Conservation (phyloP, 2,888 invertebrate species). For the Rhagonycha fulva region DNA sequence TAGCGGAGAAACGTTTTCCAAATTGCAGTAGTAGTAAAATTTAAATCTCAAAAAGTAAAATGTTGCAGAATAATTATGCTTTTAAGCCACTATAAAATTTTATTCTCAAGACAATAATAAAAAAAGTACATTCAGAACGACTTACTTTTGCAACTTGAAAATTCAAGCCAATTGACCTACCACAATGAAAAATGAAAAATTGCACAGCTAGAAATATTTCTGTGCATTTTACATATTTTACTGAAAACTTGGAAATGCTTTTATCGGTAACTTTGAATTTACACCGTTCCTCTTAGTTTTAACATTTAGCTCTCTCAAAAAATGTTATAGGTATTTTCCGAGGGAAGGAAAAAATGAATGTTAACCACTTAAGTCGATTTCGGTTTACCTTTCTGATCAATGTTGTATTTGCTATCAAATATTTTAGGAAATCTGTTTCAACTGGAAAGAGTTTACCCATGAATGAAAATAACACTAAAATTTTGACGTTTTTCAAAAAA, state of each 20-base stretch:
- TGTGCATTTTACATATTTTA: neutral
- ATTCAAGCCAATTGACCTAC: conserved; percentile 1
- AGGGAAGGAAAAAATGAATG: neutral
- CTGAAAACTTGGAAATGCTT: conserved; percentile 18
- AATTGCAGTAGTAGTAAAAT: neutral
- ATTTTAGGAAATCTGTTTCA: neutral
- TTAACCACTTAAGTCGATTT: neutral
- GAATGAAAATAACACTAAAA: neutral
- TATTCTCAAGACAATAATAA: neutral
- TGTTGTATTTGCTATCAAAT: neutral
- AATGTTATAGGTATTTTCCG: neutral
- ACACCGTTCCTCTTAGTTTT: neutral
- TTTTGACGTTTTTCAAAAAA: neutral
- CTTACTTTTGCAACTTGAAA: neutral
- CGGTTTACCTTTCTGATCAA: neutral
- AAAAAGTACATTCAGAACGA: neutral
- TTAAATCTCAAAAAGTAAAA: neutral
- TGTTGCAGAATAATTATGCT: neutral
- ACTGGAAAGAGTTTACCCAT: neutral
- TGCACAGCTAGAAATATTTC: conserved; percentile 1
- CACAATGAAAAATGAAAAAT: neutral
- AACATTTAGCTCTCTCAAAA: neutral
- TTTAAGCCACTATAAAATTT: neutral
- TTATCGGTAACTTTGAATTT: conserved; percentile 13
- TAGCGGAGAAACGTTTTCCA: neutral